These are phyloP conservation scores for Subacronicta megacephala DNA, from an alignment of 2,888 invertebrate genomes.

Conservation along the genomic window DNA sequence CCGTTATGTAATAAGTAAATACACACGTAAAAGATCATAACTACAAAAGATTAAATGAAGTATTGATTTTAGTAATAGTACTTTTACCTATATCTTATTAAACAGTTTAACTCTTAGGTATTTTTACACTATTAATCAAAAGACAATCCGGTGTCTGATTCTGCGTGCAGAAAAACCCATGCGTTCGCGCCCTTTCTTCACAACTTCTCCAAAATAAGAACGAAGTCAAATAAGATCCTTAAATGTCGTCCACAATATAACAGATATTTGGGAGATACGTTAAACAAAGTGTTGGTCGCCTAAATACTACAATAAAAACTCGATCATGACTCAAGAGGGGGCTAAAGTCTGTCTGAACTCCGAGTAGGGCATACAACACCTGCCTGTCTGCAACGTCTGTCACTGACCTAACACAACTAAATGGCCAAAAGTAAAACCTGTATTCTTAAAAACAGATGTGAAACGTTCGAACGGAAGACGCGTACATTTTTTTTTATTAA, in stretches of 20 bases:
- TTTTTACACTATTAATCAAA: too few species aligned
- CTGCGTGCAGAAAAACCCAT: not conserved
- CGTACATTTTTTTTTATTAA: not conserved
- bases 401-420: constrained; percentile 51
- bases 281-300: constrained; percentile 17
- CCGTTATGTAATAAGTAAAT: too few species aligned
- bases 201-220: constrained; percentile 1
- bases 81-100: too few species aligned
- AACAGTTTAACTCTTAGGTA: too few species aligned
- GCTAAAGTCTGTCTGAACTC: constrained; percentile 18
- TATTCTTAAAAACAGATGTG: constrained; percentile 31
- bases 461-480: not conserved
- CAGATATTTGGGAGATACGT: constrained; percentile 4
- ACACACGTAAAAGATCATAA: too few species aligned
- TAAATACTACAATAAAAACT: constrained; percentile 31
- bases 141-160: not conserved
- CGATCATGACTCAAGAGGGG: constrained; percentile 35
- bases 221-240: not conserved
- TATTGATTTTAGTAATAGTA: too few species aligned
- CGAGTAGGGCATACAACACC: constrained; percentile 24
- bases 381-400: constrained; percentile 32
- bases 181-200: not conserved
- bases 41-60: too few species aligned
- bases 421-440: constrained; percentile 37
- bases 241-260: constrained; percentile 1